Evolutionary conservation across 2,113 vertebrate genomes (phyloP).

Genomic region (Cebidichthys violaceus): DNA sequence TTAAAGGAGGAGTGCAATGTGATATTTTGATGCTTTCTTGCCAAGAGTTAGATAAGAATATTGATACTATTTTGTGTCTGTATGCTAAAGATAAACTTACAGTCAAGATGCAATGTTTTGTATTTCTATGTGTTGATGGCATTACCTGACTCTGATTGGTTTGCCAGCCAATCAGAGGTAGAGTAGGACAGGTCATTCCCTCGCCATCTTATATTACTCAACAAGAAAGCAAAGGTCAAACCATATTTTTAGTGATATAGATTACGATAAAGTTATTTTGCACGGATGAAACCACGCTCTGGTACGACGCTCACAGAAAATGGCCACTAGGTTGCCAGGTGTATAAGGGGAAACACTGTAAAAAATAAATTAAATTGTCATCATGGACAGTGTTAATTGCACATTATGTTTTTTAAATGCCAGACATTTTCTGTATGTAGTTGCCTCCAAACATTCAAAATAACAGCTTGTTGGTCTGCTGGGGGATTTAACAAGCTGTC

Average conservation of each 20-base stretch:
- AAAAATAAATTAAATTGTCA: neutral
- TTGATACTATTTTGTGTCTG: neutral
- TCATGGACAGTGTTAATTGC: constrained; percentile 36
- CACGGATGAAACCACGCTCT: neutral
- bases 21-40: neutral
- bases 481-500: constrained; percentile 68
- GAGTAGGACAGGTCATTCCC: neutral
- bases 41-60: neutral
- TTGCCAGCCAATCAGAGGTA: neutral
- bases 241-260: too few relatives aligned
- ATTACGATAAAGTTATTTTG: neutral
- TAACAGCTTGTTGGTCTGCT: constrained; percentile 59
- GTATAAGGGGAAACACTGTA: neutral
- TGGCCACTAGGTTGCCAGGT: neutral
- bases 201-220: neutral
- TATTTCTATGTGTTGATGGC: neutral
- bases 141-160: neutral
- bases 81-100: neutral
- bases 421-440: constrained; percentile 29
- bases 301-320: neutral
- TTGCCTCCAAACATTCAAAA: constrained; percentile 40
- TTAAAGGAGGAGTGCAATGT: neutral
- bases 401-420: constrained; percentile 37
- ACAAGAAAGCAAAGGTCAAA: neutral
- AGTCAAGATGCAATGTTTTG: neutral